Conservation (phyloP, 2,888 invertebrate species). For the Polydrusus tereticollis region DNA sequence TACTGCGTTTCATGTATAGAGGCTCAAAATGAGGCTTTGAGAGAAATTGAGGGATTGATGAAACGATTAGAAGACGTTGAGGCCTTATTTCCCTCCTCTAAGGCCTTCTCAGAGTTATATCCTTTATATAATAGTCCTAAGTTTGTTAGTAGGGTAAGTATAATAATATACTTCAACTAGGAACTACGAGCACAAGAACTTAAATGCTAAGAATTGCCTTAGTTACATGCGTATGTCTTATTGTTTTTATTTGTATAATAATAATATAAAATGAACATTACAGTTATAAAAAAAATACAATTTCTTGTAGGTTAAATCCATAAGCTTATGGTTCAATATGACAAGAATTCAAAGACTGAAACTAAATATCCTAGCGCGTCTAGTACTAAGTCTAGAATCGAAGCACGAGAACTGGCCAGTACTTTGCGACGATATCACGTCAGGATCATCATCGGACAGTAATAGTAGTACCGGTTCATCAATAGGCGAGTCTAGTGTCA, state of each 20-base stretch:
- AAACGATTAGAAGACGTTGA: slow-evolving; percentile 82
- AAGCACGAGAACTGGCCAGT: slow-evolving; percentile 60
- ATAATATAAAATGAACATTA: too few relatives aligned
- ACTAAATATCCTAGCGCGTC: slow-evolving; percentile 79
- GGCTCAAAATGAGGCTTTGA: slow-evolving; percentile 80
- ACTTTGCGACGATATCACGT: slow-evolving; percentile 52
- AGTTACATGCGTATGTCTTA: too few relatives aligned
- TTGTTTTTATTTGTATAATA: too few relatives aligned
- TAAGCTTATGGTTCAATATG: slow-evolving; percentile 94
- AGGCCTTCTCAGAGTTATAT: slow-evolving; percentile 82
- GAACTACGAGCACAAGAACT: too few relatives aligned
- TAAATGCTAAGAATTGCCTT: too few relatives aligned
- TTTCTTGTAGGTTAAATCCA: slow-evolving; percentile 72
- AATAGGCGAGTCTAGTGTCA: slow-evolving; percentile 52
- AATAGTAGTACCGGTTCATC: slow-evolving; percentile 65
- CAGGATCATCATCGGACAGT: slow-evolving; percentile 69
- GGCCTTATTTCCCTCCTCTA: slow-evolving; percentile 86
- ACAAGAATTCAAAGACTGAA: slow-evolving; percentile 87
- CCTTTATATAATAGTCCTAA: slow-evolving; percentile 76
- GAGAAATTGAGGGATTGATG: slow-evolving; percentile 80
- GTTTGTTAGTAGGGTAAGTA: slow-evolving; percentile 74
- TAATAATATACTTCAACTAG: too few relatives aligned
- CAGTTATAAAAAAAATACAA: too few relatives aligned
- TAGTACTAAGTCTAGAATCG: slow-evolving; percentile 69
- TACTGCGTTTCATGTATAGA: slow-evolving; percentile 79